phyloP scores from a whole-genome alignment of 2,113 vertebrate species.

The Gadus chalcogrammus region DNA sequence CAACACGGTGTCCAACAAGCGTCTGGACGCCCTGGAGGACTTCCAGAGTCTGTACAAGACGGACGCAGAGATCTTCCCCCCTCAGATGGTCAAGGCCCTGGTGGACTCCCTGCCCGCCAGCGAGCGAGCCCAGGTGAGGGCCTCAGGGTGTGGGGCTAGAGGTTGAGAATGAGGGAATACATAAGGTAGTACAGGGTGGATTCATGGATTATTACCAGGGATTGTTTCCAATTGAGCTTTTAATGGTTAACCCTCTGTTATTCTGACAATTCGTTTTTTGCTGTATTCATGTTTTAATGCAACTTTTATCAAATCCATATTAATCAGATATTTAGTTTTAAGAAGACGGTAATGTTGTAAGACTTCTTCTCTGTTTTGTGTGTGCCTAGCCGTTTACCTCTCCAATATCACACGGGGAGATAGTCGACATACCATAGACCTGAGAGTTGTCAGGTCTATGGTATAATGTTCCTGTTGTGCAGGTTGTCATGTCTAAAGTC shows the following conservation, averaged over 20 bases:
- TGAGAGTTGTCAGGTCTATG: too few relatives aligned
- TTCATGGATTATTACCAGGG: not conserved
- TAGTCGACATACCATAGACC: too few relatives aligned
- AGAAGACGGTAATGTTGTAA: too few relatives aligned
- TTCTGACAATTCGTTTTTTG: not conserved
- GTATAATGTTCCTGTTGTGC: too few relatives aligned
- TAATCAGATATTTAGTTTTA: too few relatives aligned
- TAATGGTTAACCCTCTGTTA: not conserved
- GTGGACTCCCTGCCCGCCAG: conserved; percentile 71
- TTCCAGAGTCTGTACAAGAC: conserved; percentile 96
- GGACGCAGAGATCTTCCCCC: conserved; percentile 87
- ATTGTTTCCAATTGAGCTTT: not conserved
- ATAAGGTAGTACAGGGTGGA: not conserved
- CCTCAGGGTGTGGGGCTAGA: too few relatives aligned
- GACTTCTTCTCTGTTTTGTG: too few relatives aligned
- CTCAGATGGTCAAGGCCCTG: conserved; percentile 80
- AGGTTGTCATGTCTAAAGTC: too few relatives aligned
- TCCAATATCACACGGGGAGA: too few relatives aligned
- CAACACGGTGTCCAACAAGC: conserved; percentile 79
- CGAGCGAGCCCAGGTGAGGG: conserved; percentile 67
- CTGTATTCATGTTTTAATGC: too few relatives aligned
- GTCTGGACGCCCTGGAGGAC: conserved; percentile 84
- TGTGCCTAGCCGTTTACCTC: too few relatives aligned
- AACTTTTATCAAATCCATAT: too few relatives aligned
- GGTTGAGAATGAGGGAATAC: not conserved